Conservation (phyloP, 2,113 vertebrate species). For the Microcebus ravelobensis region DNA sequence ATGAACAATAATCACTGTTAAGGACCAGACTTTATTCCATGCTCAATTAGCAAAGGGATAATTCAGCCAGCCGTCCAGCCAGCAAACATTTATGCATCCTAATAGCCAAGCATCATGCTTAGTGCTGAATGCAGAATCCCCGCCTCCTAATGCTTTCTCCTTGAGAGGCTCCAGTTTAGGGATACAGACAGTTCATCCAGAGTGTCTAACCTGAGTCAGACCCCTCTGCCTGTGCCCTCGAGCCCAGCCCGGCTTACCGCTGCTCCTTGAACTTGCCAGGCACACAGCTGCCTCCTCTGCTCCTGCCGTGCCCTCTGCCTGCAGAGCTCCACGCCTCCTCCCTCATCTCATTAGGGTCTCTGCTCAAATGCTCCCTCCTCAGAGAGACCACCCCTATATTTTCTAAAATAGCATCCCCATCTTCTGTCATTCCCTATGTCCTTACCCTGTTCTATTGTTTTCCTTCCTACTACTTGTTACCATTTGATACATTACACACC, state of each 20-base stretch:
- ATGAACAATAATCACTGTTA: neutral
- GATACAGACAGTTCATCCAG: neutral
- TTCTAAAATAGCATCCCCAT: neutral
- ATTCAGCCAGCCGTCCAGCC: neutral
- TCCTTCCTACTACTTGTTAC: neutral
- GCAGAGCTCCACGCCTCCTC: neutral
- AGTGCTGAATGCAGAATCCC: neutral
- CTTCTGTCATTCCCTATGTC: neutral
- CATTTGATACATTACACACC: neutral
- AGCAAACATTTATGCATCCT: neutral
- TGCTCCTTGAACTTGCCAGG: neutral
- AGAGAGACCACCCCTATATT: neutral
- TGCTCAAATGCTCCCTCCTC: neutral
- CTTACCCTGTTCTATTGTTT: neutral
- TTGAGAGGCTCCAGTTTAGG: neutral
- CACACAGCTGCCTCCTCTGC: neutral
- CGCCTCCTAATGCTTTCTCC: neutral
- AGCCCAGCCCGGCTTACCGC: neutral
- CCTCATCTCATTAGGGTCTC: neutral
- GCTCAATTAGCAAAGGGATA: neutral
- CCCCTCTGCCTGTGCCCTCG: neutral
- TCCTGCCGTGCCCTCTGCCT: neutral
- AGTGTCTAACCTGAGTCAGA: neutral
- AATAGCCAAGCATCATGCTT: neutral
- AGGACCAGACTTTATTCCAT: neutral